Base-by-base conservation (phyloP, 2,113 vertebrate species). In the Oceanites oceanicus region DNA sequence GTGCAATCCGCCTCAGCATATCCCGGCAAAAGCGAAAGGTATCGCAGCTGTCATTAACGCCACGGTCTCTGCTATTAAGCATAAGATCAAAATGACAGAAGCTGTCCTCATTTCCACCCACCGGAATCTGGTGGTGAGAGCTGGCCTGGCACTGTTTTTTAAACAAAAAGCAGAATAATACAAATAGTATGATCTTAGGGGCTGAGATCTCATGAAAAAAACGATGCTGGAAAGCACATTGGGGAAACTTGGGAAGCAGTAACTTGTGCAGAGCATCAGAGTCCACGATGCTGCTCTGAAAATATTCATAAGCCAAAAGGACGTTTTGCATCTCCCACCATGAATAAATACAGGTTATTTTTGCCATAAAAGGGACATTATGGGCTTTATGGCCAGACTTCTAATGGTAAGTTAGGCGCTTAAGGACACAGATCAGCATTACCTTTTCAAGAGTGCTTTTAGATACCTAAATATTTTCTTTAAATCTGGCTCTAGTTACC, bases 401-500 rank as follows among this genome's bases (percentile, higher is more conserved):
- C 3, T 14, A 72, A 14, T 19, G 34, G 10, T 4, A 16, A 71
- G 14, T 29, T 34, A n/a, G 27, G 30, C 49, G 15, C 7, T 59
- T 56, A n/a, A 61, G 30, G 53, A 11, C 53, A 58, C 10, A 61
- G 49, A 68, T 42, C 11, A 25, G 23, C 4, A 0, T 44, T 36
- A 66, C 3, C 2, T 77, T 36, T 23, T 10, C 15, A 71, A 45
- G 29, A 61, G 27, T 0, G 0, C 6, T 62, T 90, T 73, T 14
- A 87, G 65, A 17, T 10, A 29, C 11, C 0, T 2, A 61, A 70
- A 65, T 44, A 27, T 15, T 80, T 80, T 30, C 42, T 88, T 53
- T 53, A 50, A 74, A 45, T 25, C 16, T 52, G 21, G 8, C 15
- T 25, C 14, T 52, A 32, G 30, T 30, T 32, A 22, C 45, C 55